Evolutionary conservation across 2,113 vertebrate species (phyloP), one percentile per base, ranked within the genome.

Genomic region (Castor canadensis): DNA sequence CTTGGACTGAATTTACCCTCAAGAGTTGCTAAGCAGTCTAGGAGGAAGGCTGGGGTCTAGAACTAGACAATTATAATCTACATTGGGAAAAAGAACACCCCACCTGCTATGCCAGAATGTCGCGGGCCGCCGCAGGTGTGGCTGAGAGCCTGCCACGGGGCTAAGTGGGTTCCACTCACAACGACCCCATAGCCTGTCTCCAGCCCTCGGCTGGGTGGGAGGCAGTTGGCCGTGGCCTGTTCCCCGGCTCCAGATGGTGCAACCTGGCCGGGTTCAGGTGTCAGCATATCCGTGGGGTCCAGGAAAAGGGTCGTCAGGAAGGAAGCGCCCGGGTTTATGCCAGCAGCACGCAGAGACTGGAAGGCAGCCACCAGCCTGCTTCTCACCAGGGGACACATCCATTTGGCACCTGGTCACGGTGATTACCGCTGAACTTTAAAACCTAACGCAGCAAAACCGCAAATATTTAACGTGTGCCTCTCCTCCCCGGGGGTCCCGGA

Each of bases 351-450:
- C 60, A 91, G 91, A 95, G 93, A 76, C 72, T 52, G 98, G 98
- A 97, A 95, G 35, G 81, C 91, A 95, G 98, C 97, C 97, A 97
- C 85, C 91, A 92, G 97, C 93, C n/a, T 54, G 52, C 77, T 40
- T 97, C 96, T 97, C n/a, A n/a, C 93, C 5, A 40, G 95, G 95
- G 98, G 97, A 94, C 5, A 54, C 95, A 97, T 89, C 96, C 17
- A 77, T 97, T 98, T 98, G 97, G 97, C 95, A 98, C 98, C 98
- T 97, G 97, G 97, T 97, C 98, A 95, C 76, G 72, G 93, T 98
- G 98, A 98, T 98, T 98, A 98, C 84, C 1, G 0, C 22, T 98
- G 98, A 98, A 98, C 98, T 98, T 98, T 95, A 97, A 93, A 98
- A 98, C 96, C 94, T 84, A 98, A 97, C 47, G 89, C 87, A 93